Evolutionary conservation across 1,140 invertebrate genomes (phyloP), one percentile per base, ranked within the genome.

Genomic region (Holcopasites calliopsidis): DNA sequence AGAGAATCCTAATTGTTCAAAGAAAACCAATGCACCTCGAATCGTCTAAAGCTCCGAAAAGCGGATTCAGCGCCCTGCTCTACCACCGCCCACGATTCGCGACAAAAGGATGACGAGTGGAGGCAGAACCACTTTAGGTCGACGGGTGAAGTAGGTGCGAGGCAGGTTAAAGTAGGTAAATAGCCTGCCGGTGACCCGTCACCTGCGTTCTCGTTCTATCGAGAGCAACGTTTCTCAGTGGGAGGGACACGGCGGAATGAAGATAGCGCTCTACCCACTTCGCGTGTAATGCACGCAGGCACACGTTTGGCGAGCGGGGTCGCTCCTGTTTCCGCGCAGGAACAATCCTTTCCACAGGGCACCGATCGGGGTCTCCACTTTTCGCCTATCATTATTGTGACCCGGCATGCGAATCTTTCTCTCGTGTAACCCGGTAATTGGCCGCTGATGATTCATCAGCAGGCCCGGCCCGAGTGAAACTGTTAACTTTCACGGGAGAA

Each of bases 161-260:
- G 80, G 82, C 82, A 85, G 80, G 75, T 82, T 88, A 85, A 91
- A 91, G 90, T 91, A 90, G 90, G 90, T 91, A 91, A 91, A 91
- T 91, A 91, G 90, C 90, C 86, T 91, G 90, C 87, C 87, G 89
- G 88, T 91, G 90, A 91, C 90, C 90, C 90, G 90, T 91, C 90
- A 91, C 90, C 90, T 91, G 90, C 88, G 90, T 91, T 91, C 90
- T 91, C 90, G 90, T 91, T 91, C 88, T 91, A 91, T 91, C 86
- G 90, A 85, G 90, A 91, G 90, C 90, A 90, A 71, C 83, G 80
- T 84, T 80, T 86, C 79, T 73, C 64, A 74, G 68, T 82, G 70
- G 76, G 64, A 82, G 76, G 76, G 64, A 82, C 76, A 74, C 60
- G 52, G 40, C 42, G 31, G 69, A 77, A 75, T 40, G 52, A 82